Evolutionary conservation across 53 echinoderm and acorn worm species (phyloP).

Genomic region (Echinometra lucunter): DNA sequence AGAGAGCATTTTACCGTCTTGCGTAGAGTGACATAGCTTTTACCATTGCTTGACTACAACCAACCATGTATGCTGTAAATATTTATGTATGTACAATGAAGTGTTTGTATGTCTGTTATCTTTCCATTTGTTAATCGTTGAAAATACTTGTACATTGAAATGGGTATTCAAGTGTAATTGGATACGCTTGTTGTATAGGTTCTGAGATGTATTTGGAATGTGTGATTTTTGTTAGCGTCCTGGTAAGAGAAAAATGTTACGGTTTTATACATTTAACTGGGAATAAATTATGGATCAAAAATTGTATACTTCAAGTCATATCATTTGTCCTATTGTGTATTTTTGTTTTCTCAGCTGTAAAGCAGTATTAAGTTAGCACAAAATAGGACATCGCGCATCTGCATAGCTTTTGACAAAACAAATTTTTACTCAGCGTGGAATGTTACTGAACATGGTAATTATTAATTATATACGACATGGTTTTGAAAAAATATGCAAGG

Average conservation of each 20-base stretch:
- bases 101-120: slow-evolving; percentile 55
- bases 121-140: slow-evolving; percentile 18
- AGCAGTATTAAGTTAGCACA: background rate
- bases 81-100: slow-evolving; percentile 51
- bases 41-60: background rate
- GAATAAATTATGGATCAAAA: slow-evolving; percentile 73
- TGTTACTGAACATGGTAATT: no score
- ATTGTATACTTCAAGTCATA: slow-evolving; percentile 61
- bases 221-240: slow-evolving; percentile 60
- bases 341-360: background rate
- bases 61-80: slow-evolving; percentile 46
- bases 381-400: no score
- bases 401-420: no score
- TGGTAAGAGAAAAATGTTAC: slow-evolving; percentile 44
- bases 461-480: no score
- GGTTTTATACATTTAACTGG: slow-evolving; percentile 71
- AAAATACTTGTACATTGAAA: slow-evolving; percentile 58
- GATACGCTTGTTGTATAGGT: slow-evolving; percentile 59
- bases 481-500: no score
- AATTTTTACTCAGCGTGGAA: no score
- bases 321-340: background rate
- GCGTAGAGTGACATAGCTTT: background rate
- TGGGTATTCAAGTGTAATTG: slow-evolving; percentile 64
- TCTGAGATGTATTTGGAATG: slow-evolving; percentile 20
- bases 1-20: background rate